These are phyloP conservation scores for Aethes cnicana DNA, from an alignment of 2,888 invertebrate genomes.

Conservation along the genomic window DNA sequence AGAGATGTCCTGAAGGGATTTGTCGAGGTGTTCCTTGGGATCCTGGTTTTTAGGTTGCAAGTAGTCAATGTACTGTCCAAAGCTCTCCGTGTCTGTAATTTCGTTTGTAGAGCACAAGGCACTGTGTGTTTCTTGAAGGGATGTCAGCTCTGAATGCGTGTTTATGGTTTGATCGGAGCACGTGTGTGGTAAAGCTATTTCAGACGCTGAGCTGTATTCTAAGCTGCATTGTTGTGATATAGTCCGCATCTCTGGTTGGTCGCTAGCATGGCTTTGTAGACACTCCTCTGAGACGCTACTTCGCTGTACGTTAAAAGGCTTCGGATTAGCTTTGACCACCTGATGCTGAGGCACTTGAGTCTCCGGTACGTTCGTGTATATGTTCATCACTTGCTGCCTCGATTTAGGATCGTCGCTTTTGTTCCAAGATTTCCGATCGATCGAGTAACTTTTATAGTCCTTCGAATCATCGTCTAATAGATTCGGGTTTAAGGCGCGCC, in stretches of 20 bases:
- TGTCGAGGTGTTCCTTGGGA: constrained; percentile 60
- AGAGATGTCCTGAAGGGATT: constrained; percentile 72
- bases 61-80: constrained; percentile 76
- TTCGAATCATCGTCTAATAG: constrained; percentile 84
- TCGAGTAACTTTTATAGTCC: constrained; percentile 69
- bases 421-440: constrained; percentile 66
- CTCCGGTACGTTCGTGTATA: constrained; percentile 85
- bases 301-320: constrained; percentile 60
- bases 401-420: constrained; percentile 64
- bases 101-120: constrained; percentile 77
- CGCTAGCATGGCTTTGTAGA: constrained; percentile 65
- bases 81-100: constrained; percentile 77
- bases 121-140: constrained; percentile 74
- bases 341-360: constrained; percentile 84
- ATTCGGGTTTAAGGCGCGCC: constrained; percentile 84
- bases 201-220: constrained; percentile 85
- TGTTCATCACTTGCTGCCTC: constrained; percentile 78
- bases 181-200: constrained; percentile 77
- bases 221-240: constrained; percentile 88
- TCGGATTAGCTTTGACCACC: constrained; percentile 66
- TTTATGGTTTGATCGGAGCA: constrained; percentile 78
- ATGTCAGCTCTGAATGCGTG: constrained; percentile 75
- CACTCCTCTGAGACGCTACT: constrained; percentile 75
- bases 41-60: constrained; percentile 65
- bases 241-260: constrained; percentile 82